A percentile compares a stretch with the other conserved stretches of the same genome.
Conservation (phyloP, 2,113 vertebrate genomes). For the Copsychus sechellarum region DNA sequence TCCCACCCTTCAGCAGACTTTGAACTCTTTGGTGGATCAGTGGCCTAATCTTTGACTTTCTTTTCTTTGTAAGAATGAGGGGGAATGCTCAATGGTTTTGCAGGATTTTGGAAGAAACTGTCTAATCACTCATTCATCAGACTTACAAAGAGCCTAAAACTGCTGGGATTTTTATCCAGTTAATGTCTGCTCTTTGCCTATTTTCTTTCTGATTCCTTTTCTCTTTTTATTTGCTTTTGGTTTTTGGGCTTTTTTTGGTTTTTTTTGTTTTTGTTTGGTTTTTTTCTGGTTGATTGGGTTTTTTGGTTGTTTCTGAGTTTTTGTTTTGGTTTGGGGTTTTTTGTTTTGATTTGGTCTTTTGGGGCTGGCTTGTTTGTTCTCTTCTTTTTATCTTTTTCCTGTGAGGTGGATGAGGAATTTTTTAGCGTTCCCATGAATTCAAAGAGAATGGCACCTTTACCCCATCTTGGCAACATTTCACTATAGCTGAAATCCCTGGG, state of each 20-base stretch:
- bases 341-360: too few relatives aligned
- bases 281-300: background rate
- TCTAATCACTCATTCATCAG: background rate
- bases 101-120: background rate
- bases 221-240: too few relatives aligned
- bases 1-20: constrained; percentile 3
- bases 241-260: background rate
- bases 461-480: background rate
- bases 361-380: background rate
- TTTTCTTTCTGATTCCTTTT: background rate
- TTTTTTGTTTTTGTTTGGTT: background rate
- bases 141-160: background rate
- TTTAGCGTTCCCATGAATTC: fast-evolving
- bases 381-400: background rate
- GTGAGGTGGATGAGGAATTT: background rate
- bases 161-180: background rate
- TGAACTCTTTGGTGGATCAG: background rate
- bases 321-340: background rate
- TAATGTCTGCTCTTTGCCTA: background rate
- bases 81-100: background rate
- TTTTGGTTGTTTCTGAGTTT: too few relatives aligned
- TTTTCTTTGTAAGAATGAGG: background rate
- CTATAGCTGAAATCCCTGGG: background rate
- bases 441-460: background rate
- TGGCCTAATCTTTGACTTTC: background rate